Conservation (phyloP, 2,113 vertebrate genomes). For the Potamarius usumacintae region DNA sequence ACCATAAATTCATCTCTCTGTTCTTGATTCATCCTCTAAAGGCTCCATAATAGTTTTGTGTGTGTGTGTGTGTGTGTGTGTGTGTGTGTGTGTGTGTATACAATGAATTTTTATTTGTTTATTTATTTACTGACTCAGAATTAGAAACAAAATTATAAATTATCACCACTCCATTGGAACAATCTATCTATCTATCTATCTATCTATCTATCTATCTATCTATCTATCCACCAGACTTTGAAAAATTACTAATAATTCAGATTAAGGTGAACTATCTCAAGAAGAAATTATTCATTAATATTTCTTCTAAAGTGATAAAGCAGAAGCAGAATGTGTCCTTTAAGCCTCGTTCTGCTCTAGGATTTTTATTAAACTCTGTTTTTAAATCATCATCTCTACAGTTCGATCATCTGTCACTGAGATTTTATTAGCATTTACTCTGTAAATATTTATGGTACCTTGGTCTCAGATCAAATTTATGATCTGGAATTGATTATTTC, state of each 20-base stretch:
- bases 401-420: not conserved
- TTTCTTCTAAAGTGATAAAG: not conserved
- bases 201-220: not conserved
- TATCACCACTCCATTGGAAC: not conserved
- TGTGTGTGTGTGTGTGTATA: constrained; percentile 11
- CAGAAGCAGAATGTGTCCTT: not conserved
- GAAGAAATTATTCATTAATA: not conserved
- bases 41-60: constrained; percentile 17
- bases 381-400: not conserved
- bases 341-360: not conserved
- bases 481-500: constrained; percentile 38
- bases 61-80: constrained; percentile 13
- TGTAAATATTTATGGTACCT: not conserved
- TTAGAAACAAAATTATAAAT: not conserved
- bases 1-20: constrained; percentile 22
- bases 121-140: not conserved
- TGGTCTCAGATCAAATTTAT: not conserved
- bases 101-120: not conserved
- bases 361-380: constrained; percentile 25
- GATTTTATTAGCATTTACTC: not conserved
- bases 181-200: not conserved
- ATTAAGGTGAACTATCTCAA: not conserved
- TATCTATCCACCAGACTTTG: not conserved
- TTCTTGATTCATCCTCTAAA: constrained; percentile 9
- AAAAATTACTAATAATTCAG: not conserved